Evolutionary conservation across 2,888 invertebrate species (phyloP), one percentile per base, ranked within the genome.

Genomic region (Cerastis leucographa): DNA sequence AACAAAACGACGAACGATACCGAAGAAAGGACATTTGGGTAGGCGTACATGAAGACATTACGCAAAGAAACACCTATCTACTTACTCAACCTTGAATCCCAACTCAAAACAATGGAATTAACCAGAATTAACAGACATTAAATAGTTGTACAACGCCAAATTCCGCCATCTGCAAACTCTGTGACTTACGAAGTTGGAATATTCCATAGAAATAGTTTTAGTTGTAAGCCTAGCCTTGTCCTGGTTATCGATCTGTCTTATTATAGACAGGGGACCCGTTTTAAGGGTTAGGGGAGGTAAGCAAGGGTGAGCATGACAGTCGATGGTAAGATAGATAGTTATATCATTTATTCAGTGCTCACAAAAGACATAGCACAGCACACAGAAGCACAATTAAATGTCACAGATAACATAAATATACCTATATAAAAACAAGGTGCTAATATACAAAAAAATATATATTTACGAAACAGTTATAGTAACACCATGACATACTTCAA

Each of bases 221-320:
- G n/a, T 54, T 25, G 14, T 51, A 62, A 40, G 22, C n/a, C 46
- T 51, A 71, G 62, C 81, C 71, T 78, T 79, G 74, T 65, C 70
- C 84, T 71, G 61, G 19, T 68, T 83, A 83, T 82, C 65, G 84
- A 83, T 80, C 62, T 61, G 65, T 68, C 64, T 65, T 83, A 79
- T 56, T 69, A 83, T 82, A 83, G 75, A 40, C 17, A 73, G 46
- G 42, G 42, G 82, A 54, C 25, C 25, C 64, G 44, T 49, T 61
- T 62, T 64, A 56, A 66, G 40, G 19, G 56, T 59, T 35, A 54
- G 69, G 66, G 62, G 54, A 66, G 69, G 44, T 49, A 59, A 74
- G 80, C 73, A 66, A 40, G 78, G 40, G 59, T 69, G 51, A 65
- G 44, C 44, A 17, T 80, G 44, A 17, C n/a, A 25, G 17, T 35